phyloP scores from a whole-genome alignment of 2,797 vertebrate genomes.

The Pantherophis vulpinus region DNA sequence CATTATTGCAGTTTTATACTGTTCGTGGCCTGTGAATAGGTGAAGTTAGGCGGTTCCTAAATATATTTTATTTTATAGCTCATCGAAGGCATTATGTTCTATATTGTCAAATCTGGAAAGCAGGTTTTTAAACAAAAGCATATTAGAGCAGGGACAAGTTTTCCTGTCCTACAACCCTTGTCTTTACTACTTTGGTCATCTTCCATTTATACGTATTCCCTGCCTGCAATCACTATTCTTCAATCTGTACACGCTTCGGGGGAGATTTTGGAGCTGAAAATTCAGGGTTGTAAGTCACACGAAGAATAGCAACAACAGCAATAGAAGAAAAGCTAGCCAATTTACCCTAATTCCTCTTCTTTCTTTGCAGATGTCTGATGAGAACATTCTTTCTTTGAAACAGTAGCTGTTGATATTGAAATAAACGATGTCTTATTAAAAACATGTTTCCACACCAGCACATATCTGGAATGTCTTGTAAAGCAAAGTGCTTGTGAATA shows the following conservation, averaged over 20 bases:
- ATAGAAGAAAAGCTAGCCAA: background rate
- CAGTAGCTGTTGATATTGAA: conserved; percentile 46
- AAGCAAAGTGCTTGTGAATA: conserved; percentile 51
- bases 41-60: no score
- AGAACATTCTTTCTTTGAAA: conserved; percentile 1
- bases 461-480: conserved; percentile 44
- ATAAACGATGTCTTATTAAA: conserved; percentile 47
- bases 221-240: background rate
- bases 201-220: background rate
- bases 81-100: background rate
- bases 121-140: background rate
- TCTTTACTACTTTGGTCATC: background rate
- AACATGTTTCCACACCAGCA: conserved; percentile 44
- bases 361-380: background rate
- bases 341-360: background rate
- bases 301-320: background rate
- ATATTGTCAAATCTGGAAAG: background rate
- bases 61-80: background rate
- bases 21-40: background rate
- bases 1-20: background rate
- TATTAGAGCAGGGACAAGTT: background rate
- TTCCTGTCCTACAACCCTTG: background rate
- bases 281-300: background rate
- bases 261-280: background rate
- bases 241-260: background rate